Base-by-base conservation (phyloP, 2,797 vertebrate genomes). In the Novumbra hubbsi region DNA sequence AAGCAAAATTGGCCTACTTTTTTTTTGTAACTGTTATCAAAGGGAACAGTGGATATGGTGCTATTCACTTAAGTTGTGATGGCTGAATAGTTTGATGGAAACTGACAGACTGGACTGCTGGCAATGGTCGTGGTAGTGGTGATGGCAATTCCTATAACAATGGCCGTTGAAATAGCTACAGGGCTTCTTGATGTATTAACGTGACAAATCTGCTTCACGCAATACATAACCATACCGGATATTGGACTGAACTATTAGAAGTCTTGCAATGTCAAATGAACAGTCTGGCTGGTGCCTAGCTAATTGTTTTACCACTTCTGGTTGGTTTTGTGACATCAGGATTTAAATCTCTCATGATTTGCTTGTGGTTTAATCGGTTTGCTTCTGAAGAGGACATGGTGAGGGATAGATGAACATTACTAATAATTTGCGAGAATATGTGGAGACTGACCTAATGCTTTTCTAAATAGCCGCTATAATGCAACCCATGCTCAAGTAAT, bases 1-100 rank as follows among this genome's bases (percentile, higher is more conserved):
- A 60, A 63, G 49, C 73, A 64, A 34, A 60, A 77, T 71, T 76
- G 78, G 38, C 57, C 64, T 68, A 30, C 72, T 73, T 48, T 24
- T 11, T 60, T 15, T 1, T 60, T 30, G 32, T 71, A 28, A 45
- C 50, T 32, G 32, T 41, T 67, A 1, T 38, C 48, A 12, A 62
- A 38, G 16, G 52, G 34, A 72, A 60, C 15, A 60, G 48, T 9
- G 27, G 27, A 30, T 63, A 16, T 5, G 11, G 60, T 27, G 21
- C 12, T 63, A 27, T 65, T 24, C 21, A 4, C 55, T 27, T 65
- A 32, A 32, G 28, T 12, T 16, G 28, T 16, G 63, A 32, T 65
- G 17, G 27, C 30, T 17, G 63, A 64, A 32, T 64, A 32, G 27
- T 30, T 24, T 28, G 12, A 30, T 15, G 15, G 27, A 63, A 28